Base-by-base conservation (phyloP, 2,797 vertebrate genomes). In the Ceryle rudis region DNA sequence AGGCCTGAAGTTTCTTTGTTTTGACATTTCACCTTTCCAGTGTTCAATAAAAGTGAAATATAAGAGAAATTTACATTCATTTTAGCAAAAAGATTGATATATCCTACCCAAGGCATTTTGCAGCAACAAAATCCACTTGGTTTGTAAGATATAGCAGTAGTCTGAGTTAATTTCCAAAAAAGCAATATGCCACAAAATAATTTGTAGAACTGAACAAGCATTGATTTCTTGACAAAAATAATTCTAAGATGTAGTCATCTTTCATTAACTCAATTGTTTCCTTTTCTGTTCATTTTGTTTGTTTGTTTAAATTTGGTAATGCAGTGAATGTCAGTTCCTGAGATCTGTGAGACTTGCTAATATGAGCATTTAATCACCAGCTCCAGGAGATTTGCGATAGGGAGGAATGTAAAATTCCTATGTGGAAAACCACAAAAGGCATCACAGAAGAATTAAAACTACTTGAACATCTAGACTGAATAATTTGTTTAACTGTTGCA, bases 181-280 rank as follows among this genome's bases (percentile, higher is more conserved):
- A 69, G 2, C 6, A 55, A 16, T 70, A 58, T 84, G 14, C 15
- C 28, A 81, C 62, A 13, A 93, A 84, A 75, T 73, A 90, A 83
- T 75, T 81, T 91, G 4, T 18, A 69, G 64, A 51, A 70, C 65
- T 69, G 71, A 83, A 37, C 18, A 65, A 61, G 3, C n/a, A 65
- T 51, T 91, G 69, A 60, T 91, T 94, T 91, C 28, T 81, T 86
- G 51, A 87, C 54, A 6, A 79, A 90, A 94, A 61, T 83, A 74
- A 65, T 51, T 28, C 23, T 72, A 58, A 81, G 87, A 69, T 69
- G 8, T 47, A 90, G 72, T 81, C 88, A 42, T 55, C 17, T 49
- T 58, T 81, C 21, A 47, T n/a, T 12, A 71, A 66, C 35, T 72
- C 17, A 37, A 1, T 70, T 74, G 16, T 60, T 81, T 67, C 7